Base-by-base conservation (phyloP, 2,797 vertebrate genomes). In the Hipposideros larvatus region DNA sequence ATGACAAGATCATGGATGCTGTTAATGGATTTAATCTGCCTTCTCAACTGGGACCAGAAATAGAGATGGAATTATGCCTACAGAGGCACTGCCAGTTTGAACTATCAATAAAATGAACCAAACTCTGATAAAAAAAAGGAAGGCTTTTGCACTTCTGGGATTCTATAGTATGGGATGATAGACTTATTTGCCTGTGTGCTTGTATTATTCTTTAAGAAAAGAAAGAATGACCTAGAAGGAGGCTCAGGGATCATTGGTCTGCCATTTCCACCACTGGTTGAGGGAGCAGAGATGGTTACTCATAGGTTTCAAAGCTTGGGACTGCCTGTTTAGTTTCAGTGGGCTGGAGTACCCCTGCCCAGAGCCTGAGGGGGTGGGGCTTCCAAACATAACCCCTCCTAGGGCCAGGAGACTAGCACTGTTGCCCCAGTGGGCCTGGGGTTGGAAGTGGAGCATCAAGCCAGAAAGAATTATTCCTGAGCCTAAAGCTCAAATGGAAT, bases 121-220 rank as follows among this genome's bases (percentile, higher is more conserved):
- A 46, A 48, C 34, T 21, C 37, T 10, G 15, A 10, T 26, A 11
- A 59, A 59, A 80, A 4, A 46, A 31, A 61, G 66, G 18, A 37
- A 73, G 19, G 13, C 8, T 37, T 41, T 37, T 63, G 46, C 2
- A 24, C 26, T 13, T 41, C n/a, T 18, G 55, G 55, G 57, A 74
- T 18, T 41, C 57, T 18, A 24, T 2, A n/a, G 26, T 68, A n/a
- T 1, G 1, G 0, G 19, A 21, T 3, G n/a, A 13, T 13, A 63
- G 8, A 5, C 2, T 1, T 1, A 16, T 22, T 5, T 82, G 9
- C 4, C 26, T 18, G 0, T 11, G 13, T 24, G 2, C 55, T 41
- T 41, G 13, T 24, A 11, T 21, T 73, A 15, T 31, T 48, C n/a
- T 91, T 74, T 21, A 41, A 41, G 55, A 63, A 41, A 41, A 43